Conservation (phyloP, 1,140 invertebrate species). For the Lordiphosa stackelbergi region DNA sequence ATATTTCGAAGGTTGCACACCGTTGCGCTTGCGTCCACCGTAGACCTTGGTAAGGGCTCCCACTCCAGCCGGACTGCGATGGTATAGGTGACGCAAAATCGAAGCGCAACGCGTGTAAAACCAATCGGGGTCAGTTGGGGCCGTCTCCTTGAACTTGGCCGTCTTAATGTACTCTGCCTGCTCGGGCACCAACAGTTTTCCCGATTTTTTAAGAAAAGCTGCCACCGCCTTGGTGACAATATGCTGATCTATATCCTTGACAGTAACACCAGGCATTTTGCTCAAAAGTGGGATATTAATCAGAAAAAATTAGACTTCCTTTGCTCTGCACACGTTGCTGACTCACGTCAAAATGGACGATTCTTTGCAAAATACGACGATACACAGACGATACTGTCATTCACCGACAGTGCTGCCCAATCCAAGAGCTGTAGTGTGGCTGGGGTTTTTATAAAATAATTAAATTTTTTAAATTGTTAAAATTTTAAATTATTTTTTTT, state of each 20-base stretch:
- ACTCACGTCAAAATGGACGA: too few species aligned
- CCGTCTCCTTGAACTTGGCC: conserved; percentile 95
- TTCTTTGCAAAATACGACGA: too few species aligned
- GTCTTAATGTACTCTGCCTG: conserved; percentile 98
- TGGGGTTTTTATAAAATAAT: too few species aligned
- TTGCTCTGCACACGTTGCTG: too few species aligned
- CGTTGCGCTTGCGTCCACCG: conserved; percentile 96
- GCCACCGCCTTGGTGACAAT: conserved; percentile 96
- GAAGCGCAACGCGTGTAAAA: conserved; percentile 96
- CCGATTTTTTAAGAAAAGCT: conserved; percentile 98
- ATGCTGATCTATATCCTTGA: conserved; percentile 99
- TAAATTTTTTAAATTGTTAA: too few species aligned
- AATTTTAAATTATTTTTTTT: too few species aligned
- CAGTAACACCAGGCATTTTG: conserved; percentile 89
- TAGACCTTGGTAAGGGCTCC: conserved; percentile 98
- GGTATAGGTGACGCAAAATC: conserved; percentile 95
- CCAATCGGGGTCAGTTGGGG: conserved; percentile 98
- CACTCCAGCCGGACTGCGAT: conserved; percentile 95
- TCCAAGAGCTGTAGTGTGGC: too few species aligned
- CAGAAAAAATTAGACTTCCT: too few species aligned
- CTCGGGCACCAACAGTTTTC: conserved; percentile 98
- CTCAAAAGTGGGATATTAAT: background rate
- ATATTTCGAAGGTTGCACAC: conserved; percentile 95
- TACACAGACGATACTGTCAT: too few species aligned
- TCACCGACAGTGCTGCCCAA: too few species aligned